Evolutionary conservation across 1,140 invertebrate species (phyloP).

Genomic region (Globodera rostochiensis): DNA sequence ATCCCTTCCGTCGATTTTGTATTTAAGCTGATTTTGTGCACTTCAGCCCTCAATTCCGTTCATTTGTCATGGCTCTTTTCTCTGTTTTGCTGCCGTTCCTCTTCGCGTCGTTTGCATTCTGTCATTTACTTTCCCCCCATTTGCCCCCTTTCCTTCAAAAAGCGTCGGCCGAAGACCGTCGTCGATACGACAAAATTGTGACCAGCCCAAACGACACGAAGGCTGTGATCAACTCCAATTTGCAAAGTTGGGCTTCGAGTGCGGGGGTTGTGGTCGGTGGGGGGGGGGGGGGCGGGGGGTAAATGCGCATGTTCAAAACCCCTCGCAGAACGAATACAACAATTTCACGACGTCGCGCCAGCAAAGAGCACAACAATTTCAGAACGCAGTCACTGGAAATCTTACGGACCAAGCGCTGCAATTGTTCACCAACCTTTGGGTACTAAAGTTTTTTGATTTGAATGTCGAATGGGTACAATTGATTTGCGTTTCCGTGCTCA

Average conservation of each 20-base stretch:
- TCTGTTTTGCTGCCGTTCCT: not conserved
- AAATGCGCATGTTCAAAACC: not conserved
- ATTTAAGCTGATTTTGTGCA: not conserved
- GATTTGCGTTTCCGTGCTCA: conserved; percentile 3
- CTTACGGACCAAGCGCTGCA: not conserved
- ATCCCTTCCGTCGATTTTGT: not conserved
- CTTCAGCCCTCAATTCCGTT: not conserved
- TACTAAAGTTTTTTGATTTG: not conserved
- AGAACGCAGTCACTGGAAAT: conserved; percentile 4
- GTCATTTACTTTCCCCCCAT: not conserved
- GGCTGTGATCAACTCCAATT: not conserved
- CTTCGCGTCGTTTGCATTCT: not conserved
- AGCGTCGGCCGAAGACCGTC: not conserved
- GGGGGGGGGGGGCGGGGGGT: not conserved
- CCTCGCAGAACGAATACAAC: conserved; percentile 13
- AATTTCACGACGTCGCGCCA: conserved; percentile 5
- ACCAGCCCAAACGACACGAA: conserved; percentile 11
- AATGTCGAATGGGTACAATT: too few relatives aligned
- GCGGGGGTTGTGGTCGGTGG: conserved; percentile 5
- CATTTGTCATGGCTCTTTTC: not conserved
- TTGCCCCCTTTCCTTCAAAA: conserved; percentile 16
- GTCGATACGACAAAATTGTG: conserved; percentile 10
- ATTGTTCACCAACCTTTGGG: conserved; percentile 25
- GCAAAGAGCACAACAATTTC: conserved; percentile 12
- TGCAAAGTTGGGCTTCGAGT: conserved; percentile 14